Evolutionary conservation across 1,140 invertebrate genomes (phyloP), one percentile per base, ranked within the genome.

Genomic region (Myzus persicae): DNA sequence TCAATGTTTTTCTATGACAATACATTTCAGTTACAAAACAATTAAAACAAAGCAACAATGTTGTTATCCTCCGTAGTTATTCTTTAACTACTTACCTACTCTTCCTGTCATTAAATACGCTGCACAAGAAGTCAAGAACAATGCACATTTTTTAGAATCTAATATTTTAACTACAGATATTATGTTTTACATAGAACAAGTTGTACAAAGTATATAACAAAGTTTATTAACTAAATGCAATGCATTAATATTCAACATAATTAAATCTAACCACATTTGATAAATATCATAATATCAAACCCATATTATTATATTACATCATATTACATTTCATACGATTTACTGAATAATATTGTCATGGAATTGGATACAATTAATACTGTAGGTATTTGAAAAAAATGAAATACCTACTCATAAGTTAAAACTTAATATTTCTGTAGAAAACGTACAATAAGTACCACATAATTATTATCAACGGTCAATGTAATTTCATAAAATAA

Each of bases 1-100:
- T 38, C 31, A 40, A 54, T 89, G 46, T 89, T 38, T 54, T 89
- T 54, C 7, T 51, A 38, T 89, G 36, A 89, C 44, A 89, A 89
- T 89, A 40, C 22, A 54, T 89, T 89, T 54, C 9, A 89, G 40
- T 89, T 54, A 40, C 36, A 40, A n/a, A 89, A 89, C 46, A 48
- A 85, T 85, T 84, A 84, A 24, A 38, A 88, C 44, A 48, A 67
- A 67, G 4, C 38, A 89, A 54, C 38, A 26, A 51, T 40, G 40
- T 26, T 38, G 1, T 14, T 51, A 38, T 38, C 4, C 88, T 38
- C 51, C 22, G 3, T 48, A 51, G 20, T 5, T 36, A 24, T 88
- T 51, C 9, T 26, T 89, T 89, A 38, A 38, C 31, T 87, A 54
- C 22, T 89, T 89, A 38, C 26, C 31, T 87, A 54, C 22, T 89